Evolutionary conservation across 2,888 invertebrate genomes (phyloP).

Genomic region (Eupithecia subfuscata): DNA sequence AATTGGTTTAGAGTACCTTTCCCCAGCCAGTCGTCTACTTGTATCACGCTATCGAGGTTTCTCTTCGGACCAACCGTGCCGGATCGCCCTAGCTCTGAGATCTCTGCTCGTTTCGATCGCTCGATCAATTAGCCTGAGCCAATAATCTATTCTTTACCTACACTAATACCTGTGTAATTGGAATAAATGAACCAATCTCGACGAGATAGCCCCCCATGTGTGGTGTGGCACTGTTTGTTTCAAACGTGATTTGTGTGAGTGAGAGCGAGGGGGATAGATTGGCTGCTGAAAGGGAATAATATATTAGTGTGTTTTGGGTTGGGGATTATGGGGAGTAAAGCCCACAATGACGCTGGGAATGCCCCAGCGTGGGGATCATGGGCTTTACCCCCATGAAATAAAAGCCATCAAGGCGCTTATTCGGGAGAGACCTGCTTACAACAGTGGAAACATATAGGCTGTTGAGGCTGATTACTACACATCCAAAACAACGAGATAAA

Average conservation of each 20-base stretch:
- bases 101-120: background rate
- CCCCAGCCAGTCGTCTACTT: background rate
- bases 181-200: conserved; percentile 8
- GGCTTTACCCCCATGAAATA: too few relatives aligned
- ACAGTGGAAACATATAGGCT: too few relatives aligned
- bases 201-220: background rate
- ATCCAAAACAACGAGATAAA: background rate
- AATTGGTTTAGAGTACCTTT: background rate
- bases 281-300: background rate
- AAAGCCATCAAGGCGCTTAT: too few relatives aligned
- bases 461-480: background rate
- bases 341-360: too few relatives aligned
- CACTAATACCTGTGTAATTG: conserved; percentile 8
- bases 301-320: too few relatives aligned
- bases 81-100: background rate
- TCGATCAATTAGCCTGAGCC: background rate
- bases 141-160: background rate
- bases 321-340: too few relatives aligned
- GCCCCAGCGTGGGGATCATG: too few relatives aligned
- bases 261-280: conserved; percentile 12
- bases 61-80: background rate
- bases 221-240: conserved; percentile 22
- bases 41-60: background rate
- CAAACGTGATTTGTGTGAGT: conserved; percentile 18
- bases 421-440: too few relatives aligned